Conservation (phyloP, 2,797 vertebrate species). For the Tadarida brasiliensis region DNA sequence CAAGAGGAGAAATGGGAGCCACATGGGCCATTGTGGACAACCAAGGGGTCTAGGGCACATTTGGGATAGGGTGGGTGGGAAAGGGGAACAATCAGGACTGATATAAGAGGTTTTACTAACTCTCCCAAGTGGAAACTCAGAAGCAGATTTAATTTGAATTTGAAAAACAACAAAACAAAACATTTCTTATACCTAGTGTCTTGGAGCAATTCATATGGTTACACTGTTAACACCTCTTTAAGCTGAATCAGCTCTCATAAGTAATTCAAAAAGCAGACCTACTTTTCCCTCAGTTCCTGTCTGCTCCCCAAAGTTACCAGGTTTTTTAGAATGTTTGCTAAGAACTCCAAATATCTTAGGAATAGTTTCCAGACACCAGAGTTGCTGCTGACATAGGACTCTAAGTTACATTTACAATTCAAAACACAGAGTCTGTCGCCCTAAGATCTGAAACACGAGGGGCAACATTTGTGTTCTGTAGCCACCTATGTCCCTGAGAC, state of each 20-base stretch:
- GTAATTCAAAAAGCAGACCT: constrained; percentile 26
- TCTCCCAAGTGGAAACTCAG: not conserved
- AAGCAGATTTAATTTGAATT: constrained; percentile 50
- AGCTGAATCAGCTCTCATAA: constrained; percentile 5
- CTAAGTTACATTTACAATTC: not conserved
- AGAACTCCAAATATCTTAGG: not conserved
- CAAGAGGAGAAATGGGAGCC: not conserved
- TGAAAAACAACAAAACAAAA: constrained; percentile 7
- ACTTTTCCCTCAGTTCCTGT: not conserved
- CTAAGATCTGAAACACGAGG: not conserved
- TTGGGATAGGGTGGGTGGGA: not conserved
- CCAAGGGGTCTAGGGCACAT: not conserved
- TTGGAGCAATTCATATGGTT: not conserved
- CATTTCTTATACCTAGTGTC: not conserved
- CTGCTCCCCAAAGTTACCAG: not conserved
- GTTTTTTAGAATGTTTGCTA: not conserved
- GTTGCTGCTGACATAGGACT: not conserved
- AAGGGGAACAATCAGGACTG: not conserved
- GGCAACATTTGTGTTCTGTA: not conserved
- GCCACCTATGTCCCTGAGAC: not conserved
- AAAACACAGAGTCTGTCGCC: not conserved
- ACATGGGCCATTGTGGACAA: fast-evolving
- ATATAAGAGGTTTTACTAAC: not conserved
- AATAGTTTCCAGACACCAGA: constrained; percentile 5
- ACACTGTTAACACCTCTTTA: constrained; percentile 44